phyloP scores from a whole-genome alignment of 2,888 invertebrate genomes.

The Cheilosia soror region DNA sequence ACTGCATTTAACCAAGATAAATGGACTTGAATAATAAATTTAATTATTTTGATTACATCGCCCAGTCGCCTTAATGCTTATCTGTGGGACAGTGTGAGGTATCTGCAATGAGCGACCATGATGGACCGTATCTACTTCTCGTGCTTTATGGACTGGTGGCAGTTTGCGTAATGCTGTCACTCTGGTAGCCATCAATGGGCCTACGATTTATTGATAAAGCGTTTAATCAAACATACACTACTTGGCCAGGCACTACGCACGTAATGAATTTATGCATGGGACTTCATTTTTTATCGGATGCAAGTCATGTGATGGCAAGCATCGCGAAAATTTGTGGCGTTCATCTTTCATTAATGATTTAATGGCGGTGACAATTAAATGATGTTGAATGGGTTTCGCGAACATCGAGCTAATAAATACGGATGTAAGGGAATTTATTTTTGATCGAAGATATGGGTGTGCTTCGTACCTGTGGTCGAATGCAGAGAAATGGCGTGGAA shows the following conservation, averaged over 20 bases:
- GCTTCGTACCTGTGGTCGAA: conserved; percentile 1
- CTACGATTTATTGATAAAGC: conserved; percentile 63
- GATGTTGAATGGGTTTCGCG: conserved; percentile 34
- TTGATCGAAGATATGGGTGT: neutral
- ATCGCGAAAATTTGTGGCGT: conserved; percentile 17
- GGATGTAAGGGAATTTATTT: conserved; percentile 21
- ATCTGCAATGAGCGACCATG: conserved; percentile 47
- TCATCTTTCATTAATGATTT: conserved; percentile 58
- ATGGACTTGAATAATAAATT: conserved; percentile 78
- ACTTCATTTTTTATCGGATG: conserved; percentile 49
- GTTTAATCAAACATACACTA: conserved; percentile 66
- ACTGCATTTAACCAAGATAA: conserved; percentile 76
- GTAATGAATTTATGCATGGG: conserved; percentile 54
- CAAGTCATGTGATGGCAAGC: conserved; percentile 1
- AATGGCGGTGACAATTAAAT: conserved; percentile 64
- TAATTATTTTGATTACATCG: conserved; percentile 78
- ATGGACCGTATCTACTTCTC: conserved; percentile 30
- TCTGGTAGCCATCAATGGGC: conserved; percentile 64
- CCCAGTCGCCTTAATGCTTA: conserved; percentile 30
- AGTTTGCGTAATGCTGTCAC: conserved; percentile 65
- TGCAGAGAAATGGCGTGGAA: neutral
- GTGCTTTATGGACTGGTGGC: conserved; percentile 65
- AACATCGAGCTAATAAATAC: conserved; percentile 20
- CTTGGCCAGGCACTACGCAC: neutral
- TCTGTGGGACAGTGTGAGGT: conserved; percentile 21